Percentiles rank a stretch among this genome's conserved stretches.
Evolutionary conservation across 2,888 invertebrate species (phyloP).

Genomic region (Parthenolecanium corni): DNA sequence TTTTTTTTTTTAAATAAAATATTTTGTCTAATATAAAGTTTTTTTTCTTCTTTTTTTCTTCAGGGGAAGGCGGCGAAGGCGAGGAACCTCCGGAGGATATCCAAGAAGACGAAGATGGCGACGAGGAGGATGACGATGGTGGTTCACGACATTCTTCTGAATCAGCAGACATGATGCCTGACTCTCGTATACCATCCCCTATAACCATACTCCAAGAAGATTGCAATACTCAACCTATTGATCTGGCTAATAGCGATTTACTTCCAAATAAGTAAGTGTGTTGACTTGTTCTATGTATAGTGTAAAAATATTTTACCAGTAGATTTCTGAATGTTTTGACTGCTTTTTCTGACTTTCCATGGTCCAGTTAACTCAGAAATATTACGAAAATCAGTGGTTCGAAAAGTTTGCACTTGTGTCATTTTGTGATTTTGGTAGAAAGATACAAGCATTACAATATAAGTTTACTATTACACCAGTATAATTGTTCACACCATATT

Average conservation of each 20-base stretch:
- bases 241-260: slow-evolving; percentile 21
- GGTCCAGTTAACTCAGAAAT: no score
- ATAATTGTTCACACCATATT: no score
- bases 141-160: slow-evolving; percentile 33
- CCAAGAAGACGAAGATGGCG: slow-evolving; percentile 39
- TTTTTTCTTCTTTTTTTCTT: slow-evolving; percentile 36
- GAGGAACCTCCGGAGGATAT: slow-evolving; percentile 39
- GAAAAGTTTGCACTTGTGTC: no score
- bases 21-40: no score
- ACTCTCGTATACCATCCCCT: slow-evolving; percentile 29
- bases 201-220: slow-evolving; percentile 29
- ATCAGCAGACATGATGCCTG: slow-evolving; percentile 24
- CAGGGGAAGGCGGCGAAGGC: slow-evolving; percentile 47
- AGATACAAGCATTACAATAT: no score
- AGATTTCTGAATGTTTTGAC: no score
- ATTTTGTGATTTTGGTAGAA: no score
- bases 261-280: slow-evolving; percentile 18
- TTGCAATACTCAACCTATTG: slow-evolving; percentile 24
- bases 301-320: no score
- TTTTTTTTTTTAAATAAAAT: no score
- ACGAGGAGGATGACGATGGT: slow-evolving; percentile 34
- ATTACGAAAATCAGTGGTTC: no score
- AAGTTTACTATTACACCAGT: no score
- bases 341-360: no score
- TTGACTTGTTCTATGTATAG: neutral